phyloP scores from a whole-genome alignment of 23 tunicate genomes.

The Phallusia fumigata region DNA sequence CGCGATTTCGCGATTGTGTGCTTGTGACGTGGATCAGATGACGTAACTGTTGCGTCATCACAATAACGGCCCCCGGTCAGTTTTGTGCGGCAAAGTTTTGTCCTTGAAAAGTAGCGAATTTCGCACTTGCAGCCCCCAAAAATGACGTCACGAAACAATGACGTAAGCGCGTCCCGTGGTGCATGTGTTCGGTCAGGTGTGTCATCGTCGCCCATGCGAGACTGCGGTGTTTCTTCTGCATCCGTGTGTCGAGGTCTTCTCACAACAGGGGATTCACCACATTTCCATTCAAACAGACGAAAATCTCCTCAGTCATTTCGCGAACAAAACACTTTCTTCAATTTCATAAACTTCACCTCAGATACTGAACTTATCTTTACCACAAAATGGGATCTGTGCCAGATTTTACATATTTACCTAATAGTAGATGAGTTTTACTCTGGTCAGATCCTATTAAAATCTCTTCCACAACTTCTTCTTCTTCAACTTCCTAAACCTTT shows the following conservation, averaged over 20 bases:
- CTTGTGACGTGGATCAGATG: not conserved
- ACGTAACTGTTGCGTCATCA: not conserved
- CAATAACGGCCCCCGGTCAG: not conserved
- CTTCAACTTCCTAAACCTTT: not conserved
- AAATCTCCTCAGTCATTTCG: not conserved
- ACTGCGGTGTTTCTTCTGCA: not conserved
- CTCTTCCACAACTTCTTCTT: not conserved
- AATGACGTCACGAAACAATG: not conserved
- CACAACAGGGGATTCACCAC: not conserved
- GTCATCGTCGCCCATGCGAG: slow-evolving; percentile 6
- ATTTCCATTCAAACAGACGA: not conserved
- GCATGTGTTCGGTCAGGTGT: slow-evolving; percentile 8
- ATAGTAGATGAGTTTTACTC: no score
- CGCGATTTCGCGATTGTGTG: not conserved
- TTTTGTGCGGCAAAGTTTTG: not conserved
- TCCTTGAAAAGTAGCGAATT: not conserved
- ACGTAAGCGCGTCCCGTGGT: slow-evolving; percentile 11
- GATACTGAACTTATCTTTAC: not conserved
- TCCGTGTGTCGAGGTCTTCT: slow-evolving; percentile 6
- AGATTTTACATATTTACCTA: no score
- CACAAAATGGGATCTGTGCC: not conserved
- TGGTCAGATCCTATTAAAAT: not conserved
- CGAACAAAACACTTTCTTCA: not conserved
- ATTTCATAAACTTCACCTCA: not conserved
- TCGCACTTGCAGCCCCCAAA: not conserved